Conservation (phyloP, 1,140 invertebrate genomes). For the Aphidius gifuensis region DNA sequence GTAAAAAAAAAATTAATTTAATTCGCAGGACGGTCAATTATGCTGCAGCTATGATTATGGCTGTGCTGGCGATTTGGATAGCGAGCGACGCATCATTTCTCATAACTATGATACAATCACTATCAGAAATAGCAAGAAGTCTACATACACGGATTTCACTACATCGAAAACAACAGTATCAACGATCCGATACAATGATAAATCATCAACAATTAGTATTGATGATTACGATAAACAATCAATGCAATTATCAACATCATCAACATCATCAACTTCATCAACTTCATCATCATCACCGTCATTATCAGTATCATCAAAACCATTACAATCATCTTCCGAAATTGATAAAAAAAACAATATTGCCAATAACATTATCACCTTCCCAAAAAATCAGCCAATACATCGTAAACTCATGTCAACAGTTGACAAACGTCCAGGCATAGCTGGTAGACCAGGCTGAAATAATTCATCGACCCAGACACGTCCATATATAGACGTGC, state of each 20-base stretch:
- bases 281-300: neutral
- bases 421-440: slow-evolving; percentile 16
- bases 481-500: too few species aligned
- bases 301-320: slow-evolving; percentile 18
- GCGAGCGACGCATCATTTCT: slow-evolving; percentile 30
- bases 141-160: slow-evolving; percentile 34
- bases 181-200: slow-evolving; percentile 34
- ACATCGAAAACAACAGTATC: slow-evolving; percentile 49
- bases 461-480: too few species aligned
- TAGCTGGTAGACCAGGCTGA: too few species aligned
- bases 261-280: slow-evolving; percentile 6
- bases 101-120: slow-evolving; percentile 32
- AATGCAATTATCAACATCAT: slow-evolving; percentile 19
- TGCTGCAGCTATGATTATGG: slow-evolving; percentile 63
- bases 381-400: slow-evolving; percentile 12
- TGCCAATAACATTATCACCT: slow-evolving; percentile 15
- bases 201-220: slow-evolving; percentile 8
- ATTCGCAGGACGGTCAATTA: slow-evolving; percentile 59
- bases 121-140: slow-evolving; percentile 34
- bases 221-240: neutral
- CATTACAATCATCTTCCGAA: slow-evolving; percentile 16
- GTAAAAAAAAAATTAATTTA: slow-evolving; percentile 28
- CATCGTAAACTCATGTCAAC: slow-evolving; percentile 23
- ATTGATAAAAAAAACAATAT: slow-evolving; percentile 14
- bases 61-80: slow-evolving; percentile 56